Conservation (phyloP, 1,140 invertebrate genomes). For the Diprion similis region DNA sequence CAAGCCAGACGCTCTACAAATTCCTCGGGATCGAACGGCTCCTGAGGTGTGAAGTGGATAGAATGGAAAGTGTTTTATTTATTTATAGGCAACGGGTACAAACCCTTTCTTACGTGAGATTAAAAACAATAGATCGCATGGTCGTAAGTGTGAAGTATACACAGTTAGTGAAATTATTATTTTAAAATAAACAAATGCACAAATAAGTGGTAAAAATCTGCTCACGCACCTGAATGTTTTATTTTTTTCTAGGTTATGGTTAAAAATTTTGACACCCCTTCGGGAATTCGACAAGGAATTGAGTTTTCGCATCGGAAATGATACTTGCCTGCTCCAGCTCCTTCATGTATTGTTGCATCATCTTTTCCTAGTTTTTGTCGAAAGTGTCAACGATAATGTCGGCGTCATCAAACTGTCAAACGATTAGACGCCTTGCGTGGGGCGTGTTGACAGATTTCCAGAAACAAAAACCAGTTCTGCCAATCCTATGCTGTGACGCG, state of each 20-base stretch:
- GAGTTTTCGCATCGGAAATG: constrained; percentile 1
- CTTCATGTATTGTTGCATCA: constrained; percentile 86
- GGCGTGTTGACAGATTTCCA: too few species aligned
- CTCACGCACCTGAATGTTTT: neutral
- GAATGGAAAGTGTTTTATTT: constrained; percentile 21
- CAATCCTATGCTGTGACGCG: too few species aligned
- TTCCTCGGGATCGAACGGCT: constrained; percentile 95
- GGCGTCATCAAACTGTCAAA: too few species aligned
- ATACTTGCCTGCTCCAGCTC: constrained; percentile 76
- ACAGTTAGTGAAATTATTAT: too few species aligned
- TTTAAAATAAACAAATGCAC: too few species aligned
- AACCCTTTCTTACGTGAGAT: neutral
- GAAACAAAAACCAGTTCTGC: too few species aligned
- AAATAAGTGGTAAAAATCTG: too few species aligned
- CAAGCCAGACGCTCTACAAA: constrained; percentile 97
- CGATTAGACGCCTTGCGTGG: too few species aligned
- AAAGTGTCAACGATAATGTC: too few species aligned
- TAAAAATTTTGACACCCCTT: neutral
- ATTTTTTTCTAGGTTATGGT: neutral
- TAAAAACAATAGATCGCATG: constrained; percentile 6
- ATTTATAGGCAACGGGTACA: neutral
- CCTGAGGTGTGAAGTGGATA: constrained; percentile 63
- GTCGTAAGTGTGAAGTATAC: neutral
- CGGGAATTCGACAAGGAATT: neutral
- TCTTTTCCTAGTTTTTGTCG: constrained; percentile 56